Evolutionary conservation across 1,140 invertebrate genomes (phyloP).

Genomic region (Brachionus plicatilis): DNA sequence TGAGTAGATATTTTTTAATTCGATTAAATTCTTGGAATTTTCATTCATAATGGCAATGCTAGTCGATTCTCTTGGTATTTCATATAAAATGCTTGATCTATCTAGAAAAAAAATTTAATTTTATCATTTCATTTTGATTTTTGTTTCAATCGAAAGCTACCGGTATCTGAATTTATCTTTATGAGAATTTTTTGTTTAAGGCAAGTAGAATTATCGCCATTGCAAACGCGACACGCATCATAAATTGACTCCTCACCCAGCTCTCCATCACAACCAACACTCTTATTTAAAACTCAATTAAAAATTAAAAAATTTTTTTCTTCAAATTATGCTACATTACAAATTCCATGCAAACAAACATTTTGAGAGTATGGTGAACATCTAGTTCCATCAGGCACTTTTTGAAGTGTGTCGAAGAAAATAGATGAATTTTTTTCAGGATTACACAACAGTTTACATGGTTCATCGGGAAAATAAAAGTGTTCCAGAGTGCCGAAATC

Average conservation of each 20-base stretch:
- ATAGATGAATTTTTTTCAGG: not conserved
- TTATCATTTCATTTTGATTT: not conserved
- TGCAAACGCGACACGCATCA: slow-evolving; percentile 80
- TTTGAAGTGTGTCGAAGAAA: not conserved
- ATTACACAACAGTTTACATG: not conserved
- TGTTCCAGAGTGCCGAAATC: no score
- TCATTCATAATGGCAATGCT: not conserved
- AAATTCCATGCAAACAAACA: slow-evolving; percentile 77
- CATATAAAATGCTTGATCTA: not conserved
- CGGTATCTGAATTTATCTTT: not conserved
- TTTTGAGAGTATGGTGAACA: slow-evolving; percentile 72
- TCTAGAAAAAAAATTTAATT: not conserved
- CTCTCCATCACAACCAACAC: slow-evolving; percentile 78
- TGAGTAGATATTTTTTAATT: not conserved
- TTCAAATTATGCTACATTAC: slow-evolving; percentile 58
- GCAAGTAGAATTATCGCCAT: slow-evolving; percentile 77
- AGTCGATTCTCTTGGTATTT: not conserved
- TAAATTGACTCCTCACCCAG: slow-evolving; percentile 69
- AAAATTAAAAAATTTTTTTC: not conserved
- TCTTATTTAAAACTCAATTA: slow-evolving; percentile 44
- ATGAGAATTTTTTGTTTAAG: slow-evolving; percentile 43
- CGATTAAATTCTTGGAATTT: not conserved
- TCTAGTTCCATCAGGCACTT: slow-evolving; percentile 71
- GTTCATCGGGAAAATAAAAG: not conserved
- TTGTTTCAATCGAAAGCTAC: not conserved